Evolutionary conservation across 2,113 vertebrate species (phyloP), one percentile per base, ranked within the genome.

Genomic region (Pelobates fuscus): DNA sequence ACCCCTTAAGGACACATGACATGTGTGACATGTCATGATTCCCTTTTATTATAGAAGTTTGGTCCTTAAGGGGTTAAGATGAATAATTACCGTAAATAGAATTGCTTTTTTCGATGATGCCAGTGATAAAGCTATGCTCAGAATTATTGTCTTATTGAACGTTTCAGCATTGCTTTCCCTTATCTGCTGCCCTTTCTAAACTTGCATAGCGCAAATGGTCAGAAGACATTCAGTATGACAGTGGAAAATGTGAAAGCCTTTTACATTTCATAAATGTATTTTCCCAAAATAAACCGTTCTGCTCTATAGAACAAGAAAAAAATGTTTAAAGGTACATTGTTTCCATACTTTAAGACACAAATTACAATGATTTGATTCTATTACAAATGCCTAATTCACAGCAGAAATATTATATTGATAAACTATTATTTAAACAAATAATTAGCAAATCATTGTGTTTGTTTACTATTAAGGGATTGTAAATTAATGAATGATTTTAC

Each of bases 11-110:
- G n/a, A n/a, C n/a, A n/a, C n/a, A n/a, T n/a, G n/a, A n/a, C n/a
- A n/a, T n/a, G n/a, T n/a, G n/a, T n/a, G n/a, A n/a, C n/a, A n/a
- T n/a, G n/a, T n/a, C n/a, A n/a, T n/a, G n/a, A n/a, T n/a, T n/a
- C n/a, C n/a, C n/a, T n/a, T n/a, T n/a, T n/a, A n/a, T n/a, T n/a
- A n/a, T n/a, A n/a, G n/a, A n/a, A n/a, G n/a, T n/a, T n/a, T n/a
- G n/a, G n/a, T n/a, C n/a, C n/a, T n/a, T n/a, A n/a, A n/a, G n/a
- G n/a, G n/a, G n/a, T n/a, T n/a, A 25, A 60, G 15, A 37, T 60
- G 41, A 60, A 71, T 71, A 60, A 60, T 71, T 71, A n/a, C n/a
- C n/a, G n/a, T n/a, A 59, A 71, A 71, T 25, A 46, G 69, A 70
- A 60, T 60, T 61, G n/a, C 43, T 55, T 44, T 41, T n/a, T 71